Base-by-base conservation (phyloP, 2,113 vertebrate species). In the Gymnarchus niloticus region DNA sequence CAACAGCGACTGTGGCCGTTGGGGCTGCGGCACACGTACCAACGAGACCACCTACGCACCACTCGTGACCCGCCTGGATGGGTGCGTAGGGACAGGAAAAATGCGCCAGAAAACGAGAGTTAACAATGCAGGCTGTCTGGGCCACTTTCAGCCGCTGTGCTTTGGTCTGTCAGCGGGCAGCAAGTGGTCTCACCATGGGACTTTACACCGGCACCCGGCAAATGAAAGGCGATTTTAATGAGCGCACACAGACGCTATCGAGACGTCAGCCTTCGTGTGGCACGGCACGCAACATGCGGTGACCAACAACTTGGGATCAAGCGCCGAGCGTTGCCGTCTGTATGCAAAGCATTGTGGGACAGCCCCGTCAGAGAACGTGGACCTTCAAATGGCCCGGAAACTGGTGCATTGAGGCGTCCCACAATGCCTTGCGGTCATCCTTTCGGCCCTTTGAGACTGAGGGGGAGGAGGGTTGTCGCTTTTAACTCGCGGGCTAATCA, bases 401-500 rank as follows among this genome's bases (percentile, higher is more conserved):
- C 73, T 46, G 14, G 80, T 51, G 17, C 80, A 8, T 33, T 25
- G 25, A 56, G 21, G 80, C 25, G 12, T 37, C 49, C 49, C 49
- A n/a, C 6, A 25, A 46, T 23, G 12, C 83, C 83, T 78, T 76
- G 33, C 84, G 23, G 52, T 25, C 25, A 56, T 84, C 83, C 23
- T 7, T 65, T 57, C 44, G n/a, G 52, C 83, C 56, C 83, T 37
- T 6, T 56, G 83, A 84, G 41, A 51, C 57, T 37, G 57, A 84
- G 37, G 28, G n/a, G 44, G 83, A 6, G 54, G 12, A 52, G 52
- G 56, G 56, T 6, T 10, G 49, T 6, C 4, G 1, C 49, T 44
- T 78, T 85, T 56, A 56, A 85, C 23, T 17, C 51, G 33, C 33
- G 33, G 84, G 84, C 84, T 57, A 78, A 78, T n/a, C 73, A 80